Percentiles rank a stretch among this genome's conserved stretches.
phyloP scores from a whole-genome alignment of 2,113 vertebrate species.

The Penelope pileata region DNA sequence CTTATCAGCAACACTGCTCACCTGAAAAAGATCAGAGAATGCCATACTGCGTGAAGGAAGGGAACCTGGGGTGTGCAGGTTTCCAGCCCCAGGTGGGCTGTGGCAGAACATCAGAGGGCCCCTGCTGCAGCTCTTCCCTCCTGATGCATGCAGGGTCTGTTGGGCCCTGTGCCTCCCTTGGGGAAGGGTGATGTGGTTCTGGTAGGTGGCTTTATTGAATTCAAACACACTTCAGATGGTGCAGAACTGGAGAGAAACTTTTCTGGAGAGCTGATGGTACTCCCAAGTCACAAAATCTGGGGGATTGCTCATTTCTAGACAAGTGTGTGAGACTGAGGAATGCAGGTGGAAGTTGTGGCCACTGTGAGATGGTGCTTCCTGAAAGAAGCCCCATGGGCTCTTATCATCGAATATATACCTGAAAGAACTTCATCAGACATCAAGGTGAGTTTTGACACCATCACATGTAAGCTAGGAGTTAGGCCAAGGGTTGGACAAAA shows the following conservation, averaged over 20 bases:
- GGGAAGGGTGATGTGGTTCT: background rate
- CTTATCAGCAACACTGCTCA: background rate
- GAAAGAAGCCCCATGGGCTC: background rate
- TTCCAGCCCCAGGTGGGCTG: background rate
- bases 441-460: background rate
- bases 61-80: too few species aligned
- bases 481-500: too few species aligned
- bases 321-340: background rate
- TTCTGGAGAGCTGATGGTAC: background rate
- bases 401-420: background rate
- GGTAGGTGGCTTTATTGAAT: background rate
- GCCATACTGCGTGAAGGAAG: background rate
- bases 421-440: background rate
- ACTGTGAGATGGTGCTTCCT: rapidly evolving
- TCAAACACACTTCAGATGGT: rapidly evolving
- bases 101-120: background rate
- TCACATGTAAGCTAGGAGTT: rapidly evolving
- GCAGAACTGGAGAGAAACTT: background rate
- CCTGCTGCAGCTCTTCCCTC: background rate
- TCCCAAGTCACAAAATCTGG: background rate
- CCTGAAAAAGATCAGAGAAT: background rate
- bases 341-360: background rate
- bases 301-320: background rate
- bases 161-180: background rate
- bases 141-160: background rate